These are phyloP conservation scores for Campoplex nolae DNA, from an alignment of 2,888 invertebrate genomes.

Conservation along the genomic window DNA sequence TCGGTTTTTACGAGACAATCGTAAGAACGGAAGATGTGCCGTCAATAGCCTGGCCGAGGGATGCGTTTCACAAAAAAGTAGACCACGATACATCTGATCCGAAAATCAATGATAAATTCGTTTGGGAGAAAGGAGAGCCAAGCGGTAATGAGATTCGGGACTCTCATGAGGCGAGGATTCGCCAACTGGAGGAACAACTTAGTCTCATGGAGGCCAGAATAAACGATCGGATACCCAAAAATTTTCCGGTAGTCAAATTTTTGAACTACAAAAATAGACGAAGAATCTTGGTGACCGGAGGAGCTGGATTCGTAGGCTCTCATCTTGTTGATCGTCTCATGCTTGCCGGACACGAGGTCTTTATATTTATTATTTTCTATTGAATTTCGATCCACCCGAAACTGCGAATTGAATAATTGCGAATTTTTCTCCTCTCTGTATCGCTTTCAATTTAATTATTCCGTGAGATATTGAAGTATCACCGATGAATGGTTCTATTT, in stretches of 20 bases:
- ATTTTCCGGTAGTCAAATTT: constrained; percentile 96
- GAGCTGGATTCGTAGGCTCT: constrained; percentile 99
- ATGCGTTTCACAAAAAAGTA: constrained; percentile 8
- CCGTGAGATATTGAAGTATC: not conserved
- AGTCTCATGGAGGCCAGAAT: constrained; percentile 90
- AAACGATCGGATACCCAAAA: constrained; percentile 87
- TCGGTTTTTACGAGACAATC: constrained; percentile 84
- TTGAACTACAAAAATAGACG: constrained; percentile 96
- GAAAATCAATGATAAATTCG: constrained; percentile 22
- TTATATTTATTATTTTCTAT: not conserved
- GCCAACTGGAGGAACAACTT: constrained; percentile 90
- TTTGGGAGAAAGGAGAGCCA: constrained; percentile 57
- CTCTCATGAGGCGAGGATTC: constrained; percentile 88
- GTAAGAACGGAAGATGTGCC: constrained; percentile 80
- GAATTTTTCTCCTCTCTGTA: not conserved
- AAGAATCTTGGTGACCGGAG: constrained; percentile 97
- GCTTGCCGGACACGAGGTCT: constrained; percentile 95
- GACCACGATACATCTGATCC: constrained; percentile 4
- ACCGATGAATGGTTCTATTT: not conserved
- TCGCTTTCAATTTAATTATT: not conserved
- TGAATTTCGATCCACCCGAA: not conserved
- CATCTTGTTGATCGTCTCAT: constrained; percentile 98
- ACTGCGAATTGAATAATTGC: too few species aligned
- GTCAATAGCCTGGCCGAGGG: constrained; percentile 68
- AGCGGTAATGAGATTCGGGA: constrained; percentile 82